Percentiles rank a stretch among this genome's conserved stretches.
Evolutionary conservation across 2,113 vertebrate genomes (phyloP).

Genomic region (Ceuthmochares aereus): DNA sequence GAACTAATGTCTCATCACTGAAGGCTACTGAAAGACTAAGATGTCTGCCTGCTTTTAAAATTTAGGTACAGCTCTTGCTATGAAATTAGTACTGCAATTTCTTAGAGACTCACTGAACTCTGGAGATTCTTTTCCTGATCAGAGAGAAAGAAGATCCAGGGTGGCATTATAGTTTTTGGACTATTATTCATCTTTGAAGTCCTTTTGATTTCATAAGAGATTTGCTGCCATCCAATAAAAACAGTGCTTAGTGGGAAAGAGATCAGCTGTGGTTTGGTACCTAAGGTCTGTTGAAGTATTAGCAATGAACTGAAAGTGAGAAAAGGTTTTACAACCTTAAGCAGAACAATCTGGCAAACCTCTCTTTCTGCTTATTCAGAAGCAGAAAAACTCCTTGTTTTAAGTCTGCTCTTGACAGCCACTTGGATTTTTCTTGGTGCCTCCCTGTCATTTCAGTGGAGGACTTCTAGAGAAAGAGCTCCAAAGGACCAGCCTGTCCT

Average conservation of each 20-base stretch:
- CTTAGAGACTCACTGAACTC: background rate
- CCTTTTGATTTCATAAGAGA: background rate
- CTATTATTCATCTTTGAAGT: background rate
- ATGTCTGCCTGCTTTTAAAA: background rate
- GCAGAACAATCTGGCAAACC: background rate
- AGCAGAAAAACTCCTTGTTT: background rate
- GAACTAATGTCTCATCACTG: background rate
- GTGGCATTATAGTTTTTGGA: background rate
- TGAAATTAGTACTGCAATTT: constrained; percentile 1
- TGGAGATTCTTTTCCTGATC: background rate
- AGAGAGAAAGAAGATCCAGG: background rate
- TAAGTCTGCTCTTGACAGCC: background rate
- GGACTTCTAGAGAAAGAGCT: background rate
- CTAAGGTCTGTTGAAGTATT: background rate
- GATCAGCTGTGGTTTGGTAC: background rate
- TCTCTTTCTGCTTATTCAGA: background rate
- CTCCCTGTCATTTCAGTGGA: background rate
- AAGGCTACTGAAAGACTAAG: constrained; percentile 11
- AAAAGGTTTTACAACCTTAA: background rate
- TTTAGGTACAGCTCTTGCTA: background rate
- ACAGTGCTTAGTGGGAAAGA: background rate
- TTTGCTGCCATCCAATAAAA: background rate
- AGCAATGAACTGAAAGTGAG: background rate
- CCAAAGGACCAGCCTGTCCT: background rate
- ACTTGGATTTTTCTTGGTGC: background rate